Evolutionary conservation across 2,113 vertebrate genomes (phyloP).

Genomic region (Eublepharis macularius): DNA sequence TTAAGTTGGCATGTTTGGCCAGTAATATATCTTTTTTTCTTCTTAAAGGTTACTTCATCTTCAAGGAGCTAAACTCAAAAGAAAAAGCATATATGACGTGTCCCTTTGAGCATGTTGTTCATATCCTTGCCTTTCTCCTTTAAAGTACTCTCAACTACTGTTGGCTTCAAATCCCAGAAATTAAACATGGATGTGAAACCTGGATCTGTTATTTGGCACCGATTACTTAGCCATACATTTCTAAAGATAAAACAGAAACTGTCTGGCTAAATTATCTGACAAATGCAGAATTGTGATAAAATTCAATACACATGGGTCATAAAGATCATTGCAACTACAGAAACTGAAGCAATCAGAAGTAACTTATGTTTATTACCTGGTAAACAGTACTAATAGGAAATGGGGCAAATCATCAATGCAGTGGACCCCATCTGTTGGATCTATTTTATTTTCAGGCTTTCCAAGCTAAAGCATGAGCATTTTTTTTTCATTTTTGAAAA

Average conservation of each 20-base stretch:
- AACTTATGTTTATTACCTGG: too few species aligned
- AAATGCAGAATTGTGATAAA: conserved; percentile 19
- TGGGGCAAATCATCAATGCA: neutral
- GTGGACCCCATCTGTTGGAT: neutral
- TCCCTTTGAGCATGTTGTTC: neutral
- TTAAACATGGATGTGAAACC: conserved; percentile 11
- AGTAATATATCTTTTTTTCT: conserved; percentile 31
- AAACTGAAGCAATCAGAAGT: neutral
- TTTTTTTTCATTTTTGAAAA: neutral
- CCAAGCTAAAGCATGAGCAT: neutral
- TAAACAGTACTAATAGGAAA: neutral
- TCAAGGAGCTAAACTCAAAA: conserved; percentile 37
- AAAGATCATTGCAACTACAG: neutral
- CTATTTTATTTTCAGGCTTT: neutral
- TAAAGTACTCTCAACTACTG: conserved; percentile 3
- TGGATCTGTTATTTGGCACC: conserved; percentile 9
- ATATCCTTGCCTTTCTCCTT: conserved; percentile 18
- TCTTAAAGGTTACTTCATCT: conserved; percentile 51
- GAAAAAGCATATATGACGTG: conserved; percentile 30
- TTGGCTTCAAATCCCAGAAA: conserved; percentile 6
- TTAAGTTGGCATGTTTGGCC: conserved; percentile 48
- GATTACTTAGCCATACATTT: neutral
- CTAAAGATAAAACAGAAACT: conserved; percentile 18
- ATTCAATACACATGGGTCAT: conserved; percentile 13
- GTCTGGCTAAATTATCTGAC: conserved; percentile 2